Evolutionary conservation across 1,140 invertebrate genomes (phyloP), one percentile per base, ranked within the genome.

Genomic region (Drepana arcuata): DNA sequence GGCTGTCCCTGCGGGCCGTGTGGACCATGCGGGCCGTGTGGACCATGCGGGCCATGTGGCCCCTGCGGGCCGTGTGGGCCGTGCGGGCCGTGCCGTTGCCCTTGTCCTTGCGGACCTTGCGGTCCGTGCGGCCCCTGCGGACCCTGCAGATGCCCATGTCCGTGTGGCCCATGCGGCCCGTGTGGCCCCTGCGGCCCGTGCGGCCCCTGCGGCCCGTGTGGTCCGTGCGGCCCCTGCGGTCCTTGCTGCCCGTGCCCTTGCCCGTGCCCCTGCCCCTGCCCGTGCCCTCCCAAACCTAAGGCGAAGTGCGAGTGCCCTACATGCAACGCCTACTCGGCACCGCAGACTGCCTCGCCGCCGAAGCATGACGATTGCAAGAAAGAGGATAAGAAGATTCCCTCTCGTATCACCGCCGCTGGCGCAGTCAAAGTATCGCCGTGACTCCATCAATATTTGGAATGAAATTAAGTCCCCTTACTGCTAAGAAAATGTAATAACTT

Each of bases 31-130:
- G 36, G 44, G 2, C 37, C 36, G 1, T 44, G 41, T 7, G 39
- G 41, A n/a, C 48, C 91, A 42, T 84, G 84, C 16, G 82, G 83
- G 31, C 89, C 89, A 39, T 90, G 90, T 29, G 80, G 52, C 0
- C 52, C 62, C 2, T 54, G 54, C 21, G 53, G 56, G 9, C 55
- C 58, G 0, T 59, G 59, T 16, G 55, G 60, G 0, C 56, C 59
- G 6, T 63, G 57, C 12, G 47, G 54, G 0, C 58, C 58, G 0
- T 56, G 55, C 7, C 30, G 44, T 34, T 44, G 34, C 23, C 45
- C 41, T 2, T 49, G 18, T 9, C 24, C 24, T 7, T 26, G 24
- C 10, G 35, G 35, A 2, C 39, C 50, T 0, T 41, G 41, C 12
- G 40, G 50, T 1, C 50, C 50, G 1, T 48, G 45, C 18, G 9